Evolutionary conservation across 1,140 invertebrate genomes (phyloP).

Genomic region (Lordiphosa mommai): DNA sequence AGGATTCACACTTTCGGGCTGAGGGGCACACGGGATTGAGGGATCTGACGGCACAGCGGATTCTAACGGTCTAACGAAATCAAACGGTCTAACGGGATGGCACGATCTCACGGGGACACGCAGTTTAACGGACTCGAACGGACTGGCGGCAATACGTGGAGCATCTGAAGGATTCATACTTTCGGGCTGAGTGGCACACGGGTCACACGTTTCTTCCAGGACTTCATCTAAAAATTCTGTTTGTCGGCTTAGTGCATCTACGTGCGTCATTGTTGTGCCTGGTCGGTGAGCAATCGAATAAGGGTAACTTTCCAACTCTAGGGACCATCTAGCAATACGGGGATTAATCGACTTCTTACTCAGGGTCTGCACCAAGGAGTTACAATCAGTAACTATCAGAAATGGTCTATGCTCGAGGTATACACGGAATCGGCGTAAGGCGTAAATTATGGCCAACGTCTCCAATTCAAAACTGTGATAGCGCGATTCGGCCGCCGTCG

Average conservation of each 20-base stretch:
- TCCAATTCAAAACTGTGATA: background rate
- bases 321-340: background rate
- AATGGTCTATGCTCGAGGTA: constrained; percentile 7
- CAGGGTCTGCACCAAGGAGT: background rate
- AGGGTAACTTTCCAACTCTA: background rate
- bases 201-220: background rate
- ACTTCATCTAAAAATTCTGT: background rate
- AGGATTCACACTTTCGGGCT: no score
- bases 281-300: background rate
- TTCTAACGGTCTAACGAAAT: no score
- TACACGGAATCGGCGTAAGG: background rate
- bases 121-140: background rate
- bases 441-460: background rate
- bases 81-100: no score
- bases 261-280: background rate
- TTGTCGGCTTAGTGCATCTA: background rate
- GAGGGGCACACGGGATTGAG: no score
- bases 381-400: constrained; percentile 4
- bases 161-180: background rate
- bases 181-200: no score
- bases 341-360: background rate
- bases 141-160: background rate
- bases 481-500: background rate
- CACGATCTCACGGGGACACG: no score
- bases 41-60: no score